These are phyloP conservation scores for Lagocephalus sceleratus DNA, from an alignment of 2,797 vertebrate genomes.

Conservation along the genomic window DNA sequence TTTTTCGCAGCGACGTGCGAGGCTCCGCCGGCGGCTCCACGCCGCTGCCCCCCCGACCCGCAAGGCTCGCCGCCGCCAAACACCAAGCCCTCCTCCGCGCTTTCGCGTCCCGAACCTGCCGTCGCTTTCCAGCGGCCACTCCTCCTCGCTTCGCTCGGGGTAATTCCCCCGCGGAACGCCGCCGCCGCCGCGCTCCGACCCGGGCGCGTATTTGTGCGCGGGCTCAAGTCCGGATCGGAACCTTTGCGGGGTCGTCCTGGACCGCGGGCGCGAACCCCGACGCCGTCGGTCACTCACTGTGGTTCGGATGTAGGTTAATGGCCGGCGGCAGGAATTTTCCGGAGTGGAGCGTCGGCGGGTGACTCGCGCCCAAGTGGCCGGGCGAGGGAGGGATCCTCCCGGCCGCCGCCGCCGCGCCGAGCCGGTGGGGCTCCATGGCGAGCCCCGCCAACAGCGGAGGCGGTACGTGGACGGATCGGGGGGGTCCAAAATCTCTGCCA, in stretches of 20 bases:
- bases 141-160: constrained; percentile 25
- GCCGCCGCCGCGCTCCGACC: constrained; percentile 32
- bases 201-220: constrained; percentile 30
- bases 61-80: too few relatives aligned
- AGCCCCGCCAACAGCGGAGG: constrained; percentile 88
- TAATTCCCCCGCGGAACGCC: constrained; percentile 24
- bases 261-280: too few relatives aligned
- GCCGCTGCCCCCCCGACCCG: too few relatives aligned
- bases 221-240: constrained; percentile 37
- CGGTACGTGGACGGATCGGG: constrained; percentile 89
- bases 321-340: constrained; percentile 89
- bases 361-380: constrained; percentile 82
- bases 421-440: constrained; percentile 90
- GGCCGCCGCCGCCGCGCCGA: constrained; percentile 83
- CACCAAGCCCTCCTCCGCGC: constrained; percentile 10
- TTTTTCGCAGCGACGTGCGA: constrained; percentile 32
- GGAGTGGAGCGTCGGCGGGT: constrained; percentile 84
- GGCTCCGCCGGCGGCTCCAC: too few relatives aligned
- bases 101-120: constrained; percentile 47
- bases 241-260: neutral
- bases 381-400: constrained; percentile 85
- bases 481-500: constrained; percentile 96
- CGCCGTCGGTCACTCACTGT: constrained; percentile 80
- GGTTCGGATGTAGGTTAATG: constrained; percentile 90
- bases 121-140: constrained; percentile 27